Evolutionary conservation across 64 coral and sea anemone genomes (phyloP).

Genomic region (Dendrophyllia cribrosa): DNA sequence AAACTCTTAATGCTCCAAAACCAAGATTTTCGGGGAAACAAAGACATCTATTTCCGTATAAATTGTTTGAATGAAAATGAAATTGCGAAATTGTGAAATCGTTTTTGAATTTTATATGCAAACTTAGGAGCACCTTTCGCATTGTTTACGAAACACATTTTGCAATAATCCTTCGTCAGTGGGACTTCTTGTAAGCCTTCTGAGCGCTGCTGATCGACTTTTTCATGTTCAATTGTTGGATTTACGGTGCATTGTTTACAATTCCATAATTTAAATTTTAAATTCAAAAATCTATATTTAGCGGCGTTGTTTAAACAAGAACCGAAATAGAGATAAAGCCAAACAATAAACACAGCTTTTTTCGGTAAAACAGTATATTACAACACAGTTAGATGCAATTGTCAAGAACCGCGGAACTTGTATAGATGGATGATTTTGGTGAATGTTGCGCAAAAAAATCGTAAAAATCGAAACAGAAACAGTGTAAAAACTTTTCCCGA

Average conservation of each 20-base stretch:
- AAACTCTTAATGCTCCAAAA: too few relatives aligned
- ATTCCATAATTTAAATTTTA: constrained; percentile 28
- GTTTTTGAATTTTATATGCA: too few relatives aligned
- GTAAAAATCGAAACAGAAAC: not conserved
- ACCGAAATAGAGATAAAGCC: constrained; percentile 30
- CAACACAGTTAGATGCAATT: not conserved
- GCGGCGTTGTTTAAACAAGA: constrained; percentile 30
- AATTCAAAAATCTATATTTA: constrained; percentile 55
- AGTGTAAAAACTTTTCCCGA: not conserved
- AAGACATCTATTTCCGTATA: too few relatives aligned
- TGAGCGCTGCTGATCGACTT: constrained; percentile 30
- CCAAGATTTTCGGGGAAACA: too few relatives aligned
- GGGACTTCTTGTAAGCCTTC: not conserved
- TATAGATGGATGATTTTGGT: not conserved
- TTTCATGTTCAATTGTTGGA: constrained; percentile 16
- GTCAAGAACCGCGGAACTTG: not conserved
- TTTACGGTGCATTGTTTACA: constrained; percentile 21
- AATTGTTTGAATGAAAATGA: too few relatives aligned
- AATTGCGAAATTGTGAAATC: too few relatives aligned
- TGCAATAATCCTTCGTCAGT: constrained; percentile 5
- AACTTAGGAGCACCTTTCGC: not conserved
- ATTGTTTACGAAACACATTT: constrained; percentile 17
- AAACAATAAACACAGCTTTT: constrained; percentile 29
- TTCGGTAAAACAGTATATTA: not conserved
- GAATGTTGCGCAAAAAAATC: not conserved